Conservation (phyloP, 2,888 invertebrate species). For the Ectemnius continuus region DNA sequence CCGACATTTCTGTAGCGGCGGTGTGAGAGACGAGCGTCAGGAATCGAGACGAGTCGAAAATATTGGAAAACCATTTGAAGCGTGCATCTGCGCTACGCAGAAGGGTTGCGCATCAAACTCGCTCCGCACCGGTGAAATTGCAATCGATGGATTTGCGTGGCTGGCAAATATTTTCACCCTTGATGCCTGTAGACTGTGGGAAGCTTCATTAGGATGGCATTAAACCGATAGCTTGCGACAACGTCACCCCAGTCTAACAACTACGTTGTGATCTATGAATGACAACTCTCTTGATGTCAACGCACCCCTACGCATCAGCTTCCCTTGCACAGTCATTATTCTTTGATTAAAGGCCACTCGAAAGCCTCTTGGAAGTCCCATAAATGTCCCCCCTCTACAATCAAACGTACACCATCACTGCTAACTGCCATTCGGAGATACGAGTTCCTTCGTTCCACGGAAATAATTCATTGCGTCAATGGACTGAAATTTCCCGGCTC, state of each 20-base stretch:
- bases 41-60: slow-evolving; percentile 25
- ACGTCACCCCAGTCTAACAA: background rate
- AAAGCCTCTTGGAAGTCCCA: too few species aligned
- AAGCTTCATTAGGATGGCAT: too few species aligned
- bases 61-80: slow-evolving; percentile 48
- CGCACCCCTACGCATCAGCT: too few species aligned
- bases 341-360: background rate
- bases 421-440: slow-evolving; percentile 9
- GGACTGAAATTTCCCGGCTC: slow-evolving; percentile 10
- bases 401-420: too few species aligned
- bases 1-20: background rate
- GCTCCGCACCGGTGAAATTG: background rate
- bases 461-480: slow-evolving; percentile 32
- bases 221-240: too few species aligned
- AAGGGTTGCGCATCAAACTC: background rate
- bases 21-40: too few species aligned
- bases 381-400: too few species aligned
- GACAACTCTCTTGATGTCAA: too few species aligned
- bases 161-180: background rate
- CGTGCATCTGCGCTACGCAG: slow-evolving; percentile 15
- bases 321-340: too few species aligned
- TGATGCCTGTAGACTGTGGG: background rate
- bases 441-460: background rate
- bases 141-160: slow-evolving; percentile 1
- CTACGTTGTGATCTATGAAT: too few species aligned